These are phyloP conservation scores for Pteropus alecto DNA, from an alignment of 2,113 vertebrate species.

Conservation along the genomic window DNA sequence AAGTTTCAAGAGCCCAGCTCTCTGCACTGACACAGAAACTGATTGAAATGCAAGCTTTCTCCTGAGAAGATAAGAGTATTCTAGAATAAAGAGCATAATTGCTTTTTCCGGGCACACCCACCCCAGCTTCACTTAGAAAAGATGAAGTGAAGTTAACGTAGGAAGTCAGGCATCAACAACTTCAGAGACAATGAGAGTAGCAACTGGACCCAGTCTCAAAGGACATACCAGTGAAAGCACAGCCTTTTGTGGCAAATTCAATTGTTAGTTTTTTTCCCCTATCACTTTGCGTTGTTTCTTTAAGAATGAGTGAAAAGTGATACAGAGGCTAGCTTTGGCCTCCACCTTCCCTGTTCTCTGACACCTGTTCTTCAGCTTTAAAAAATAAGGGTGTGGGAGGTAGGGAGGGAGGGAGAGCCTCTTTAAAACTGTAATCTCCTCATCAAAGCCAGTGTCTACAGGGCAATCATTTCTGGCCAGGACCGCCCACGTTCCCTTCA, in stretches of 20 bases:
- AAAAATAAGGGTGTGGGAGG: conserved; percentile 23
- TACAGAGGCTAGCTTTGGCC: neutral
- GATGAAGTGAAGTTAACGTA: neutral
- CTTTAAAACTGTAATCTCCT: neutral
- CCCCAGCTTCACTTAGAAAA: neutral
- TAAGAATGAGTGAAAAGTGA: conserved; percentile 67
- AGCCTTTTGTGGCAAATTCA: conserved; percentile 51
- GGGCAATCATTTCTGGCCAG: neutral
- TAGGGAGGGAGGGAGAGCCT: neutral
- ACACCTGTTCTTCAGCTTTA: neutral
- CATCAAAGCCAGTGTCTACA: neutral
- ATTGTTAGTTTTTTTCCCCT: neutral
- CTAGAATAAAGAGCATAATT: conserved; percentile 19
- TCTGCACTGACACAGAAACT: neutral
- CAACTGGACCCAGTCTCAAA: conserved; percentile 33
- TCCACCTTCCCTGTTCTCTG: neutral
- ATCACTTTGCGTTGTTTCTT: conserved; percentile 52
- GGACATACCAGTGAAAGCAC: conserved; percentile 52
- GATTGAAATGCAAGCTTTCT: conserved; percentile 50
- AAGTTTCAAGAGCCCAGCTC: neutral
- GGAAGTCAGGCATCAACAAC: neutral
- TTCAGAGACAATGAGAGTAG: neutral
- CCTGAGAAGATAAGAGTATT: neutral
- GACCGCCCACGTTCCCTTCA: neutral
- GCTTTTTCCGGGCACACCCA: conserved; percentile 13